Evolutionary conservation across 2,888 invertebrate species (phyloP).

Genomic region (Elegia similella): DNA sequence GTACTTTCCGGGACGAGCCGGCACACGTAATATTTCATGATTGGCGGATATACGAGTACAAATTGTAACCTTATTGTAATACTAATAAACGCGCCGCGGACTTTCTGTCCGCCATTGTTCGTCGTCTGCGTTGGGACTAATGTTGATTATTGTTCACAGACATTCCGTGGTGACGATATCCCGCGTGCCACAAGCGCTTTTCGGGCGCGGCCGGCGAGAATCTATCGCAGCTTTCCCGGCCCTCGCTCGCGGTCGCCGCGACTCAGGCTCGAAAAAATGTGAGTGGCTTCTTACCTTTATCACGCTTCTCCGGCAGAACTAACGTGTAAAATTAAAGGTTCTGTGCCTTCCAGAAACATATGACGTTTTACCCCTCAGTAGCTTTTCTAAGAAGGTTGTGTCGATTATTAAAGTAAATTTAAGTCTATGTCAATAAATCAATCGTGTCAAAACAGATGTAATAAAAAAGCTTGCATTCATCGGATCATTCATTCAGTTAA

Average conservation of each 20-base stretch:
- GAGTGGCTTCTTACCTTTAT: constrained; percentile 34
- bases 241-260: constrained; percentile 64
- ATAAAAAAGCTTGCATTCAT: not conserved
- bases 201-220: constrained; percentile 89
- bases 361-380: not conserved
- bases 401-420: too few relatives aligned
- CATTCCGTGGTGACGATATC: constrained; percentile 94
- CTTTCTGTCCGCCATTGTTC: too few relatives aligned
- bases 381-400: not conserved
- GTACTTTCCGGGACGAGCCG: too few relatives aligned
- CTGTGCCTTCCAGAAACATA: too few relatives aligned
- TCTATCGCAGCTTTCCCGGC: constrained; percentile 90
- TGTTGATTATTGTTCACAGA: constrained; percentile 59
- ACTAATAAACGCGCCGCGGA: too few relatives aligned
- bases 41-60: too few relatives aligned
- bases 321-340: too few relatives aligned
- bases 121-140: too few relatives aligned
- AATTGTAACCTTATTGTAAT: too few relatives aligned
- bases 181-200: constrained; percentile 88
- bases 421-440: not conserved
- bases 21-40: too few relatives aligned
- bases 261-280: constrained; percentile 72
- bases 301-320: not conserved
- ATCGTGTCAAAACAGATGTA: not conserved
- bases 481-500: not conserved